Evolutionary conservation across 2,888 invertebrate species (phyloP), one percentile per base, ranked within the genome.

Genomic region (Callyntrura guangdongensis): DNA sequence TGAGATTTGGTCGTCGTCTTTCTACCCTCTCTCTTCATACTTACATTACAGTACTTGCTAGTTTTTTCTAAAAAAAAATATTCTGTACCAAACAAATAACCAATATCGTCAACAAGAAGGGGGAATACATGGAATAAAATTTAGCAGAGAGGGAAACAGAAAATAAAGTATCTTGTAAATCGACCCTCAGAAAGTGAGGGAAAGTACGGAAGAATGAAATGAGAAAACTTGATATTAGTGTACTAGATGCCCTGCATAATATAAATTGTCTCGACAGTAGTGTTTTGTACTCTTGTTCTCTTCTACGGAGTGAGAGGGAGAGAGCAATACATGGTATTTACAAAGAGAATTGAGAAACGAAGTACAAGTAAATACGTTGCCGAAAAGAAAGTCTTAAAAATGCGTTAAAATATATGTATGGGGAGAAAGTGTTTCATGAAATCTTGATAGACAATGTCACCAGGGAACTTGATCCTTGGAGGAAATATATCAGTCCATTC

Each of bases 371-470:
- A 77, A 25, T 22, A 77, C 9, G 9, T 36, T 11, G 47, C 8
- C 20, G 49, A 49, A n/a, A n/a, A 61, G 82, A 53, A 17, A 82
- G 72, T 36, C 36, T 36, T 36, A 6, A 72, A 25, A 79, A 45
- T 22, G 61, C 1, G 64, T 49, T 64, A 47, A 14, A 64, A 17
- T 12, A 36, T 17, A 83, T n/a, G n/a, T 22, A 85, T 17, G n/a
- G 22, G 47, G 67, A 79, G 49, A 86, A 86, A 86, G 90, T 90
- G 90, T 90, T 86, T 90, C 90, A 72, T 90, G 90, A 90, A 90
- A 90, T 90, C 86, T 90, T 90, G 90, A 90, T 90, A 90, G 90
- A 90, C 90, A 86, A 25, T 90, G 90, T 90, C 90, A 86, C 72
- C 82, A 72, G 86, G 90, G 90, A 90, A 90, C 90, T 90, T 90